These are phyloP conservation scores for Tinamus guttatus DNA, from an alignment of 2,113 vertebrate species.

Conservation along the genomic window DNA sequence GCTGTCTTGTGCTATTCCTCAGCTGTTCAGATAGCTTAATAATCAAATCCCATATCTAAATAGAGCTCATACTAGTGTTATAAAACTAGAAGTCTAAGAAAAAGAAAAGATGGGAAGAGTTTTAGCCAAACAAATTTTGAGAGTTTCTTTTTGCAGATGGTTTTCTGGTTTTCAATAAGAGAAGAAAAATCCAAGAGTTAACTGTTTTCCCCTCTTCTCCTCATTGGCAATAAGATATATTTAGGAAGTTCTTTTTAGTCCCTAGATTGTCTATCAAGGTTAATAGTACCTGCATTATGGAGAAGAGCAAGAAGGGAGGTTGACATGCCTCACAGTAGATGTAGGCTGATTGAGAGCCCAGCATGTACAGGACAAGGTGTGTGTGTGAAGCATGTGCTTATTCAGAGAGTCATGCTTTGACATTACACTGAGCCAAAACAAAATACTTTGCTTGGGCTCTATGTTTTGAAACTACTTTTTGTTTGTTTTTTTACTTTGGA, in stretches of 20 bases:
- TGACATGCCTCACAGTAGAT: neutral
- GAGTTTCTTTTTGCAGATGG: neutral
- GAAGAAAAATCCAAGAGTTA: neutral
- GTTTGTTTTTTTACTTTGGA: neutral
- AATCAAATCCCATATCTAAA: neutral
- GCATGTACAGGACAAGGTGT: neutral
- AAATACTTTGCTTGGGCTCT: neutral
- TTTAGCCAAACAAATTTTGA: neutral
- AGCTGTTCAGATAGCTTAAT: neutral
- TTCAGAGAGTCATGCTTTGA: neutral
- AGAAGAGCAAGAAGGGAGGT: neutral
- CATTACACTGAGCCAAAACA: neutral
- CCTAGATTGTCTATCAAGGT: neutral
- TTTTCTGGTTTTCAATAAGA: neutral
- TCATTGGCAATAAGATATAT: neutral
- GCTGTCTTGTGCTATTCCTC: neutral
- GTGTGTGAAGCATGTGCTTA: neutral
- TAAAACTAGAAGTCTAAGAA: neutral
- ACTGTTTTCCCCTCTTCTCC: neutral
- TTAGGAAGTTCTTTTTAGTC: conserved; percentile 2
- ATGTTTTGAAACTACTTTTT: neutral
- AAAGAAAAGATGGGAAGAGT: neutral
- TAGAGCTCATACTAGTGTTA: neutral
- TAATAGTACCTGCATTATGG: neutral
- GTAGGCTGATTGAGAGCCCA: neutral